Percentiles rank a stretch among this genome's conserved stretches.
phyloP scores from a whole-genome alignment of 2,888 invertebrate genomes.

The Rhamphomyia laevipes region DNA sequence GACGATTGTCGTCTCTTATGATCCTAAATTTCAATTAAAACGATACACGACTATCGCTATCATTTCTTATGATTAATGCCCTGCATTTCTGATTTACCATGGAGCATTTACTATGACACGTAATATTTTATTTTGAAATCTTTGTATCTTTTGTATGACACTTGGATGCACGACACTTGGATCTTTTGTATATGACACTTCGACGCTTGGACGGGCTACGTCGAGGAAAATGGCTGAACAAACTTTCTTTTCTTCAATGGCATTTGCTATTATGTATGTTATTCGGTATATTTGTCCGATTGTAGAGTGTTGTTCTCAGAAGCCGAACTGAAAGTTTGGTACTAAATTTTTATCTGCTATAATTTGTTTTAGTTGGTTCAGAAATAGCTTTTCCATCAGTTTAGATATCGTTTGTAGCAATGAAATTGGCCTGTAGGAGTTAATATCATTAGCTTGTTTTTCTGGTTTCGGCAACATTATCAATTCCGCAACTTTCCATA shows the following conservation, averaged over 20 bases:
- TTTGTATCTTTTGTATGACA: no score
- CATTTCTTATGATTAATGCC: no score
- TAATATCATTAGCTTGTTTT: slow-evolving; percentile 7
- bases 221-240: slow-evolving; percentile 6
- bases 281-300: slow-evolving; percentile 13
- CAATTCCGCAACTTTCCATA: slow-evolving; percentile 15
- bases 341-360: no score
- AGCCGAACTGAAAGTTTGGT: slow-evolving; percentile 12
- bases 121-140: no score
- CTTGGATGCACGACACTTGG: no score
- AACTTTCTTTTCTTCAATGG: slow-evolving; percentile 5
- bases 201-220: neutral
- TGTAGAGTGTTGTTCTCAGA: slow-evolving; percentile 9
- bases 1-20: no score
- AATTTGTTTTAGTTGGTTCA: neutral
- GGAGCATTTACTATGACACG: no score
- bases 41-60: no score
- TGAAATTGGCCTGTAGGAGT: slow-evolving; percentile 12
- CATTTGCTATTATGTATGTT: slow-evolving; percentile 1
- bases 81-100: no score
- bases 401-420: slow-evolving; percentile 12
- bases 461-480: slow-evolving; percentile 10
- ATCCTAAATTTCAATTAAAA: no score
- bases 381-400: slow-evolving; percentile 10
- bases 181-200: no score